Evolutionary conservation across 2,113 vertebrate genomes (phyloP).

Genomic region (Cynopterus brachyotis): DNA sequence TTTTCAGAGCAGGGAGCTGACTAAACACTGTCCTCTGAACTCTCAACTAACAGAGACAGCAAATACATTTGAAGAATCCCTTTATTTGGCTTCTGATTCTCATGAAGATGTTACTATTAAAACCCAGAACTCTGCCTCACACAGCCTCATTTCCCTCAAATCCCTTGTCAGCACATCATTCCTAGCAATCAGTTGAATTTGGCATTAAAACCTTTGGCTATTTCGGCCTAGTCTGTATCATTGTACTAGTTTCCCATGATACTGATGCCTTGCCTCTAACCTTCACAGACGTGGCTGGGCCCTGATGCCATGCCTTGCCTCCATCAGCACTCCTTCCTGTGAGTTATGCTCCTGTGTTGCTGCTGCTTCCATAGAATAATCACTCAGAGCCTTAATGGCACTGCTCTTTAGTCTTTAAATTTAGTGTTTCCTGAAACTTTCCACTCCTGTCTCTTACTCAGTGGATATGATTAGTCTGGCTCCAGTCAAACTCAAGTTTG

Average conservation of each 20-base stretch:
- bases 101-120: background rate
- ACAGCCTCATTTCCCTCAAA: background rate
- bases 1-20: background rate
- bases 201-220: background rate
- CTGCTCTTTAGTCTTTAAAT: background rate
- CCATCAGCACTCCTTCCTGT: fast-evolving
- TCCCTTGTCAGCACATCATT: background rate
- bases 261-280: background rate
- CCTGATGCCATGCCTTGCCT: too few species aligned
- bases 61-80: background rate
- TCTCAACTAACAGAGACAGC: background rate
- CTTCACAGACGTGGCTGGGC: background rate
- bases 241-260: background rate
- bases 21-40: background rate
- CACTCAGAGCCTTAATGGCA: background rate
- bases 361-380: background rate
- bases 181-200: background rate
- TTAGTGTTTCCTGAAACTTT: background rate
- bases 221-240: background rate
- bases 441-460: background rate
- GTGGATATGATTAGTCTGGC: background rate
- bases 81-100: background rate
- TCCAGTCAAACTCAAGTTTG: background rate
- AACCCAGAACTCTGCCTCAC: background rate
- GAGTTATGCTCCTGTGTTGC: background rate